Percentiles rank a stretch among this genome's conserved stretches.
These are phyloP conservation scores for Bursaphelenchus okinawaensis DNA, from an alignment of 2,888 invertebrate genomes.

Conservation along the genomic window DNA sequence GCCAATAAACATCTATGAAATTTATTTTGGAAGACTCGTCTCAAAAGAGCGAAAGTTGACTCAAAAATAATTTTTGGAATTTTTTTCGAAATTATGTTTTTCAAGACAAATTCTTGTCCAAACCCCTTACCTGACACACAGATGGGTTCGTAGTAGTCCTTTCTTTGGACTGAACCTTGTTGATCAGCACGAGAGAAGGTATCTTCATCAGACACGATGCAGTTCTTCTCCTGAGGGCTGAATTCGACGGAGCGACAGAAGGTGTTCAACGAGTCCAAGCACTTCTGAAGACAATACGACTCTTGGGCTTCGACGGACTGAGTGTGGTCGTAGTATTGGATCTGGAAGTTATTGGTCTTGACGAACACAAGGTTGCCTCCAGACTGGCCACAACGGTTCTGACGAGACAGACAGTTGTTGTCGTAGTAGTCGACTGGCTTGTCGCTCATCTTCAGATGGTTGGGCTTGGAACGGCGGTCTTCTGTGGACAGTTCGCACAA, in stretches of 20 bases:
- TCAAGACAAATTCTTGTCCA: too few relatives aligned
- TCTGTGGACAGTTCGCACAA: constrained; percentile 62
- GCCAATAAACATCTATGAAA: too few relatives aligned
- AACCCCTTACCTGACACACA: constrained; percentile 52
- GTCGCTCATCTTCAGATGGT: constrained; percentile 60
- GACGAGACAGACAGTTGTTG: constrained; percentile 63
- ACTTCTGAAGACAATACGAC: constrained; percentile 57
- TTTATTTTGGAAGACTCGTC: not conserved
- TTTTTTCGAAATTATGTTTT: too few relatives aligned
- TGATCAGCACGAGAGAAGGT: constrained; percentile 58
- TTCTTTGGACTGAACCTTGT: constrained; percentile 54
- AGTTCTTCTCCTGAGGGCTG: constrained; percentile 56
- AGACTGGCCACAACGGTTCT: constrained; percentile 57
- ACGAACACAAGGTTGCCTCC: constrained; percentile 58
- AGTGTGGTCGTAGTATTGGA: constrained; percentile 57
- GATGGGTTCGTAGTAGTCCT: constrained; percentile 58
- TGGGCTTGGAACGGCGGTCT: constrained; percentile 62
- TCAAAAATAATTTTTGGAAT: too few relatives aligned
- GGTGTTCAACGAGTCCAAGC: constrained; percentile 57
- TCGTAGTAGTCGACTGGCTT: constrained; percentile 63
- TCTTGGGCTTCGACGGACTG: constrained; percentile 57
- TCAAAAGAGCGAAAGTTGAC: too few relatives aligned
- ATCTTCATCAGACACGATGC: constrained; percentile 58
- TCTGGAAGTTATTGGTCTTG: constrained; percentile 57
- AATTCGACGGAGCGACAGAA: constrained; percentile 58